Evolutionary conservation across 2,888 invertebrate genomes (phyloP), one percentile per base, ranked within the genome.

Genomic region (Lamellibrachia columna): DNA sequence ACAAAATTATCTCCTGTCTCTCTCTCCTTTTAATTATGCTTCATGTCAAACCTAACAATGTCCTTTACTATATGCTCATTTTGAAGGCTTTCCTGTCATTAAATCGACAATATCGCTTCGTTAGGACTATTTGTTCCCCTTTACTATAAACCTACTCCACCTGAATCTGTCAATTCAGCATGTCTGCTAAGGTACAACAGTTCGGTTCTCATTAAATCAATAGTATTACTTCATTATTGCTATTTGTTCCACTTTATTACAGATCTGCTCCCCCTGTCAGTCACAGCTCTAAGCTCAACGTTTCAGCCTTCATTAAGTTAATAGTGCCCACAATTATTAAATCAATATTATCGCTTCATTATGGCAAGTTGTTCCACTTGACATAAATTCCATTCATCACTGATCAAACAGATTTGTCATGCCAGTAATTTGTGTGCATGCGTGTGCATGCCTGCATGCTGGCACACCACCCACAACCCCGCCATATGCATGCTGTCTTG

Each of bases 171-270:
- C 75, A 75, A n/a, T 75, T 15, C 75, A 75, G 6, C 75, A 75
- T 22, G 75, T 22, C 75, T 15, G 3, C 22, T n/a, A 22, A 22
- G 15, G 22, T 75, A 75, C 75, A 75, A 75, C 75, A 75, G 2
- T 75, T 75, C 22, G 75, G 75, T 75, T 75, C 15, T 75, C 22
- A 15, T 75, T 75, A 75, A 40, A 75, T 75, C 75, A 6, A 75
- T 75, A 75, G 6, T 22, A 75, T 75, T n/a, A 75, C 75, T 75
- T 75, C 11, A 75, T 75, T 75, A 75, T 22, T 75, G 75, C 22
- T 15, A 75, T 22, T 75, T 75, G 75, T 75, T 75, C 75, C 75
- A 75, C 75, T 75, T 75, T 75, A 75, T 75, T 75, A n/a, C 75
- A 3, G 75, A 22, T 15, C 75, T 75, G 75, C 22, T 6, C 22